Evolutionary conservation across 2,888 invertebrate genomes (phyloP).

Genomic region (Lasioglossum lativentre): DNA sequence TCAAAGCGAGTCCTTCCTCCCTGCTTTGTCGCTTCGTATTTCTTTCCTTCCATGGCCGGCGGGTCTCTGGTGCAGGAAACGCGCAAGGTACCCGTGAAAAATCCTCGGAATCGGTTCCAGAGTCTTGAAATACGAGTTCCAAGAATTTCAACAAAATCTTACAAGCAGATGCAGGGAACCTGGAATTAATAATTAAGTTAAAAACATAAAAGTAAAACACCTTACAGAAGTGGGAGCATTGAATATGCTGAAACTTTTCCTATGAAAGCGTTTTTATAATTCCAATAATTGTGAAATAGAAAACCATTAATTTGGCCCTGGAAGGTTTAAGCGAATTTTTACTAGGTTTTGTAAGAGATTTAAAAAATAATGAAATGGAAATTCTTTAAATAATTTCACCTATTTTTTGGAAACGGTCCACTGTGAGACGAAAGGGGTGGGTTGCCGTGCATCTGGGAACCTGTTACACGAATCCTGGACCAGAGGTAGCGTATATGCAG

Average conservation of each 20-base stretch:
- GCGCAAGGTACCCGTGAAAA: slow-evolving; percentile 36
- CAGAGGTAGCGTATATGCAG: not conserved
- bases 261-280: too few relatives aligned
- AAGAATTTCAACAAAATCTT: not conserved
- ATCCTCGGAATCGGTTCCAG: slow-evolving; percentile 28
- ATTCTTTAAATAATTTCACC: not conserved
- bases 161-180: not conserved
- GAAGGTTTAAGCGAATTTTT: too few relatives aligned
- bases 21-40: slow-evolving; percentile 71
- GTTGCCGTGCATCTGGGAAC: not conserved
- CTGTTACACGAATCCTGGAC: slow-evolving; percentile 6
- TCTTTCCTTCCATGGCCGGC: slow-evolving; percentile 27
- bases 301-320: too few relatives aligned
- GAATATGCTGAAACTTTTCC: too few relatives aligned
- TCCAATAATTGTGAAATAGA: too few relatives aligned
- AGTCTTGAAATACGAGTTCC: not conserved
- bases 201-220: too few relatives aligned
- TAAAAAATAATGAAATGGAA: too few relatives aligned
- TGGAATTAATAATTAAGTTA: not conserved
- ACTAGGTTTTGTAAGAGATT: too few relatives aligned
- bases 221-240: too few relatives aligned
- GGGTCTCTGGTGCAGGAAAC: slow-evolving; percentile 50
- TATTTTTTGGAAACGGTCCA: not conserved
- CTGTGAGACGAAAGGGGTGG: not conserved
- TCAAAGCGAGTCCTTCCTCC: slow-evolving; percentile 72